phyloP scores from a whole-genome alignment of 1,140 invertebrate genomes.

The Meloidogyne hapla region DNA sequence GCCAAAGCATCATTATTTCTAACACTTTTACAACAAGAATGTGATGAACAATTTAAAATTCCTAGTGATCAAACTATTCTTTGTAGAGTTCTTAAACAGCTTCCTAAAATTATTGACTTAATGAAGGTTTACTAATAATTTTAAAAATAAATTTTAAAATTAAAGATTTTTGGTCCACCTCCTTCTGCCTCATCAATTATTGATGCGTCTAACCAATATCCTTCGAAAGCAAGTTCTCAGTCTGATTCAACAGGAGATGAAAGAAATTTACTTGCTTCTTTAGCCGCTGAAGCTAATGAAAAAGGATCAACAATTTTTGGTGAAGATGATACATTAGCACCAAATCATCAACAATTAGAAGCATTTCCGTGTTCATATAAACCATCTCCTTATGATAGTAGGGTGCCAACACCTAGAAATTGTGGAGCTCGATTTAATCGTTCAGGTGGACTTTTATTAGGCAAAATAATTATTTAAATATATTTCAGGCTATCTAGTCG shows the following conservation, averaged over 20 bases:
- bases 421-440: slow-evolving; percentile 45
- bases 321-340: slow-evolving; percentile 1
- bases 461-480: neutral
- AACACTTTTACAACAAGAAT: slow-evolving; percentile 31
- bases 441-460: neutral
- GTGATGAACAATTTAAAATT: slow-evolving; percentile 36
- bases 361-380: slow-evolving; percentile 35
- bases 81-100: slow-evolving; percentile 35
- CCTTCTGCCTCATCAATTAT: slow-evolving; percentile 11
- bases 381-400: slow-evolving; percentile 35
- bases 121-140: slow-evolving; percentile 23
- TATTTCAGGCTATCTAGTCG: slow-evolving; percentile 31
- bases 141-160: neutral
- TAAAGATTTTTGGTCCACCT: neutral
- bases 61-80: slow-evolving; percentile 29
- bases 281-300: neutral
- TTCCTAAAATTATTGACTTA: slow-evolving; percentile 27
- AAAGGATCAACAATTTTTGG: slow-evolving; percentile 15
- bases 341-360: neutral
- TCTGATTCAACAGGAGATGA: slow-evolving; percentile 19
- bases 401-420: slow-evolving; percentile 39
- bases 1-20: slow-evolving; percentile 39
- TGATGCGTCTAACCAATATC: neutral
- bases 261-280: neutral
- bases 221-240: slow-evolving; percentile 23